phyloP scores from a whole-genome alignment of 2,113 vertebrate genomes.

The Sphaerodactylus townsendi region DNA sequence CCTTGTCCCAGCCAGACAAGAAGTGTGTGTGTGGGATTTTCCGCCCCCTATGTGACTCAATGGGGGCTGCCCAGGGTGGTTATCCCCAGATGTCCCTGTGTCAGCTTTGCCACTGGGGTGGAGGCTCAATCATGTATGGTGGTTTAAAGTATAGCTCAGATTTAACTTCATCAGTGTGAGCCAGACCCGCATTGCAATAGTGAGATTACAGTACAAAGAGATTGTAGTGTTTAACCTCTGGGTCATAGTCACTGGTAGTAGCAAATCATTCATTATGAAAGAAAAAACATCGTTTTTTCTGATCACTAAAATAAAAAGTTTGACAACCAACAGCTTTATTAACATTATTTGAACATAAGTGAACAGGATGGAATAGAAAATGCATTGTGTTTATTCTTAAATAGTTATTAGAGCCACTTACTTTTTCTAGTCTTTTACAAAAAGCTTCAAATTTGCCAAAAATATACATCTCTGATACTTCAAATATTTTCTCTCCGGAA shows the following conservation, averaged over 20 bases:
- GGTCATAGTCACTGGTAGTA: not conserved
- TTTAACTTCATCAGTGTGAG: not conserved
- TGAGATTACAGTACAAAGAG: not conserved
- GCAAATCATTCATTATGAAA: not conserved
- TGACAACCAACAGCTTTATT: not conserved
- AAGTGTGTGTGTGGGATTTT: too few relatives aligned
- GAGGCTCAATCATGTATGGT: too few relatives aligned
- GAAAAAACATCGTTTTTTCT: not conserved
- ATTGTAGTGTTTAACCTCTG: not conserved
- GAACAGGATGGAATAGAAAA: not conserved
- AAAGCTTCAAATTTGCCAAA: slow-evolving; percentile 84
- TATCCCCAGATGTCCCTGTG: too few relatives aligned
- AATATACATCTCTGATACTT: slow-evolving; percentile 82
- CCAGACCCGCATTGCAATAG: not conserved
- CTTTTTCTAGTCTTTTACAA: slow-evolving; percentile 83
- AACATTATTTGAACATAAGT: not conserved
- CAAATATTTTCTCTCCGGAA: slow-evolving; percentile 73
- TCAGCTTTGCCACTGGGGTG: too few relatives aligned
- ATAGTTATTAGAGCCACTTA: slow-evolving; percentile 49
- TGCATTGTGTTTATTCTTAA: not conserved
- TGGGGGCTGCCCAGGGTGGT: too few relatives aligned
- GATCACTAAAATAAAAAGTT: not conserved
- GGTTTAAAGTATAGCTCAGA: not conserved
- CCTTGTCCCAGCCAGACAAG: too few relatives aligned
- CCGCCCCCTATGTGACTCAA: too few relatives aligned